phyloP scores from a whole-genome alignment of 2,888 invertebrate genomes.

The Allygus modestus region DNA sequence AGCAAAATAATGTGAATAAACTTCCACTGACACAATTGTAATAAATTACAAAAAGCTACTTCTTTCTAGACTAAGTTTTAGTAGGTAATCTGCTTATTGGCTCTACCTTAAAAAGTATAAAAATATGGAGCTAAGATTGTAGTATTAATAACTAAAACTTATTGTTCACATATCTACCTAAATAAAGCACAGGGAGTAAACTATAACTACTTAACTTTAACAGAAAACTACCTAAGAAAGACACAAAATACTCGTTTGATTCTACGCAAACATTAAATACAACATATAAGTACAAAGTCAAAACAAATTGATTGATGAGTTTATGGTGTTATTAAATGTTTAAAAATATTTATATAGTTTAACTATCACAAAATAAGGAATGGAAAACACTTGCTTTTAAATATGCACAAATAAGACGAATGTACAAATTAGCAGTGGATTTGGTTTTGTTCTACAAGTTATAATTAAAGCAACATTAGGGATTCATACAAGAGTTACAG shows the following conservation, averaged over 20 bases:
- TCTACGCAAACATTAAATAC: conserved; percentile 14
- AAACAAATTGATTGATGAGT: background rate
- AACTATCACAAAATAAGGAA: conserved; percentile 28
- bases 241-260: conserved; percentile 34
- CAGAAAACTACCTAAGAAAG: conserved; percentile 16
- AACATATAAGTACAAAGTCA: conserved; percentile 36
- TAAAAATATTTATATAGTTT: background rate
- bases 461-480: background rate
- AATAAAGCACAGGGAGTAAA: background rate
- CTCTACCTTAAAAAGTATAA: background rate
- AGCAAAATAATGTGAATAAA: no score
- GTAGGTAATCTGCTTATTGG: background rate
- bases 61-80: background rate
- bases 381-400: background rate
- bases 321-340: background rate
- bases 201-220: background rate
- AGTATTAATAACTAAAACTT: background rate
- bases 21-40: no score
- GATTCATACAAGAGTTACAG: background rate
- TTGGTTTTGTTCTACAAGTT: background rate
- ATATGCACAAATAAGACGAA: background rate
- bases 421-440: background rate
- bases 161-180: background rate
- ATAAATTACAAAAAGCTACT: no score
- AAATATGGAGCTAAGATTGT: background rate